Base-by-base conservation (phyloP, 2,888 invertebrate species). In the Lithophane socia region DNA sequence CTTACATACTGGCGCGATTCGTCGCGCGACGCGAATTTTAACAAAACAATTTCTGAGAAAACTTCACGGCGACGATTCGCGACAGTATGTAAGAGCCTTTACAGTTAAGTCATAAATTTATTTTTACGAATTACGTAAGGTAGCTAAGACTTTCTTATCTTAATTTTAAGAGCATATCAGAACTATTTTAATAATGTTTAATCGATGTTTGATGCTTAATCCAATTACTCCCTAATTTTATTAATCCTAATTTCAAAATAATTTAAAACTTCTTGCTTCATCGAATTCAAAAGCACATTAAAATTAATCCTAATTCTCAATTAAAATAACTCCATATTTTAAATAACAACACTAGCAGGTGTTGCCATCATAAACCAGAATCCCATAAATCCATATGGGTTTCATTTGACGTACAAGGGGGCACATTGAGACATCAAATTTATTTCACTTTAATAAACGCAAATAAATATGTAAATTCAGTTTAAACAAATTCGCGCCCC, bases 401-500 rank as follows among this genome's bases (percentile, higher is more conserved):
- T 79, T 68, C 37, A 75, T 71, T 82, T 65, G 56, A 74, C 58
- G 61, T 61, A 64, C 61, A 74, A 86, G 69, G 83, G 86, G 73
- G 58, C 61, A 85, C 80, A 92, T 93, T 89, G 91, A 94, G 92
- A 92, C 92, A 90, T 94, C 92, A 92, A 90, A 92, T 94, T 93
- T 93, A 95, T 95, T 92, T 91, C 91, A 85, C 83, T 94, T 94
- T 95, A 95, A 95, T 94, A 92, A 87, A 94, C 94, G 92, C 94
- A 94, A 94, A 94, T 94, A 92, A 90, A 90, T 92, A 94, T 94
- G 94, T 92, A 92, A 92, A 95, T 94, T 83, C 5, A 63, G 47
- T 88, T 87, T 84, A 82, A 83, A 87, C 82, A 81, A 87, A 86
- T 84, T 84, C 82, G 63, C 78, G 84, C 87, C 80, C 88, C 74